Evolutionary conservation across 2,888 invertebrate genomes (phyloP).

Genomic region (Chrysolina americana): DNA sequence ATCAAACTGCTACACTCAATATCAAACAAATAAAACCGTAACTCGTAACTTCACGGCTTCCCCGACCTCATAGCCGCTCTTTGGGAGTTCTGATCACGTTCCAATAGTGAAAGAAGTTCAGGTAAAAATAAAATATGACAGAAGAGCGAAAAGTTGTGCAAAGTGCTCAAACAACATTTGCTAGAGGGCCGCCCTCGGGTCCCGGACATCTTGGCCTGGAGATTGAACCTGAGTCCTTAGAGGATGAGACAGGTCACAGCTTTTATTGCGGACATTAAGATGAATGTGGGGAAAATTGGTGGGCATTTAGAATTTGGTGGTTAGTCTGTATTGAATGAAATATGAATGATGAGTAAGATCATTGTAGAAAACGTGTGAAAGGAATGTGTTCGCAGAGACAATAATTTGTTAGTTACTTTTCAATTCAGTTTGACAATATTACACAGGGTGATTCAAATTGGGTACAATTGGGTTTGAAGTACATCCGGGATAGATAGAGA

Average conservation of each 20-base stretch:
- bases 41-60: slow-evolving; percentile 48
- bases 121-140: slow-evolving; percentile 60
- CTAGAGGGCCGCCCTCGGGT: slow-evolving; percentile 40
- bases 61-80: slow-evolving; percentile 39
- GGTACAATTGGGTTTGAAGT: too few relatives aligned
- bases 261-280: slow-evolving; percentile 61
- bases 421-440: too few relatives aligned
- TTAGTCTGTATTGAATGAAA: background rate
- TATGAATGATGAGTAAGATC: background rate
- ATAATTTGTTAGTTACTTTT: too few relatives aligned
- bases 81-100: slow-evolving; percentile 56
- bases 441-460: too few relatives aligned
- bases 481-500: too few relatives aligned
- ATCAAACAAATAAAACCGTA: slow-evolving; percentile 50
- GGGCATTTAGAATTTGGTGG: background rate
- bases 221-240: slow-evolving; percentile 56
- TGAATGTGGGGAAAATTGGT: slow-evolving; percentile 36
- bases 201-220: slow-evolving; percentile 50
- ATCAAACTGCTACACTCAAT: slow-evolving; percentile 51
- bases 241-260: slow-evolving; percentile 57
- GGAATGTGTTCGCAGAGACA: too few relatives aligned
- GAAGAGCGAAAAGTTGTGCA: slow-evolving; percentile 56
- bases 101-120: slow-evolving; percentile 56
- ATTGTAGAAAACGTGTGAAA: background rate
- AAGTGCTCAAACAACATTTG: slow-evolving; percentile 58